Evolutionary conservation across 2,113 vertebrate species (phyloP).

Genomic region (Coryphaenoides rupestris): DNA sequence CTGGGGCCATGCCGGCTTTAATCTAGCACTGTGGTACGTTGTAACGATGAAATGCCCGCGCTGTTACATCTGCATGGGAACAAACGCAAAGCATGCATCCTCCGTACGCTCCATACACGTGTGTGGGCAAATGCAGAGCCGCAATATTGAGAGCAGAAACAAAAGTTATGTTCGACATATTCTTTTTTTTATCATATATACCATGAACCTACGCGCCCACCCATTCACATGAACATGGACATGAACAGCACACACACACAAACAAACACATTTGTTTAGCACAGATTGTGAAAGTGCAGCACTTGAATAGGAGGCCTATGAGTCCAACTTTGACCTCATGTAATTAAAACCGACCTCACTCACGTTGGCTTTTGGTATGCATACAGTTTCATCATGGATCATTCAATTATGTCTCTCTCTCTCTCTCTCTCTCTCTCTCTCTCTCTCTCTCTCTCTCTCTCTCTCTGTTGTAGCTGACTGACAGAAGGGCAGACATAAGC

Average conservation of each 20-base stretch:
- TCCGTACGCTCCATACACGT: too few relatives aligned
- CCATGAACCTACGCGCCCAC: not conserved
- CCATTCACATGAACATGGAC: slow-evolving; percentile 14
- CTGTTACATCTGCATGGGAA: too few relatives aligned
- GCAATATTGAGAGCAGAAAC: too few relatives aligned
- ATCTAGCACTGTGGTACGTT: too few relatives aligned
- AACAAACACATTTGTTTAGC: not conserved
- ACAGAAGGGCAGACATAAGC: slow-evolving; percentile 45
- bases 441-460: not conserved
- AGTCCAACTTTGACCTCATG: not conserved
- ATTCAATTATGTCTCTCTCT: not conserved
- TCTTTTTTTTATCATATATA: too few relatives aligned
- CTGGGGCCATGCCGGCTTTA: too few relatives aligned
- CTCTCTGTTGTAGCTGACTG: slow-evolving; percentile 39
- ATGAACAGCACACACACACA: not conserved
- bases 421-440: not conserved
- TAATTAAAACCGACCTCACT: not conserved
- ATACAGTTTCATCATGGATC: not conserved
- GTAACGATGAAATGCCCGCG: too few relatives aligned
- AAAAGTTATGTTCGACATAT: too few relatives aligned
- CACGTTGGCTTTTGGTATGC: not conserved
- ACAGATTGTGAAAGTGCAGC: not conserved
- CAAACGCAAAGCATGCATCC: too few relatives aligned
- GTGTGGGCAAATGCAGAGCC: too few relatives aligned
- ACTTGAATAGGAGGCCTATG: not conserved